phyloP scores from a whole-genome alignment of 2,888 invertebrate genomes.

The Amblyteles armatorius region DNA sequence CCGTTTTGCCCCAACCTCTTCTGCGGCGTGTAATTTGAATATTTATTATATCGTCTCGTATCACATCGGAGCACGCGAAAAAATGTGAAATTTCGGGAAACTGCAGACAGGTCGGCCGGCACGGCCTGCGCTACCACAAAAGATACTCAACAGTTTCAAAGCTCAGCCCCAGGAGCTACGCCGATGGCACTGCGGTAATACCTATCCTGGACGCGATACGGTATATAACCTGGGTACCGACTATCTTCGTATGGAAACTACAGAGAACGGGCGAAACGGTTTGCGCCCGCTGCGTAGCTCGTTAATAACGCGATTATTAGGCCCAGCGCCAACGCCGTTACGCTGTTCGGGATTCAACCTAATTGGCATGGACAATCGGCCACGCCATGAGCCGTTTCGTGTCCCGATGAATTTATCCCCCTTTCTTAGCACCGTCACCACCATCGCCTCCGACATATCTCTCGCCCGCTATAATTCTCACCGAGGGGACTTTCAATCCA shows the following conservation, averaged over 20 bases:
- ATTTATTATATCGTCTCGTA: too few relatives aligned
- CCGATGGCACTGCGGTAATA: too few relatives aligned
- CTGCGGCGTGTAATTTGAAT: too few relatives aligned
- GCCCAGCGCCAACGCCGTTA: constrained; percentile 78
- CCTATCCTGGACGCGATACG: too few relatives aligned
- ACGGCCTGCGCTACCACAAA: neutral
- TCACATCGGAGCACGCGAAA: neutral
- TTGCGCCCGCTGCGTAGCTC: constrained; percentile 69
- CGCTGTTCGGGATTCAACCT: constrained; percentile 80
- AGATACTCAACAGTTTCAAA: neutral
- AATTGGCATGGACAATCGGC: constrained; percentile 82
- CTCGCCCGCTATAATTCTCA: constrained; percentile 71
- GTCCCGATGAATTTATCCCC: constrained; percentile 78
- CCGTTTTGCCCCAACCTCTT: too few relatives aligned
- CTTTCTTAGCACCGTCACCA: constrained; percentile 71
- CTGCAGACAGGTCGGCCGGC: neutral
- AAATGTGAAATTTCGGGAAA: neutral
- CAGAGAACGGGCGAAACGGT: constrained; percentile 37
- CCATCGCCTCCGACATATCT: constrained; percentile 52
- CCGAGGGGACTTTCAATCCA: constrained; percentile 23
- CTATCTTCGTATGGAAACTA: constrained; percentile 16
- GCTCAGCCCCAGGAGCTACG: too few relatives aligned
- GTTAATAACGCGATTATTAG: constrained; percentile 82
- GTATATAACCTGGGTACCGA: too few relatives aligned
- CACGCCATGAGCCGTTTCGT: constrained; percentile 77